Base-by-base conservation (phyloP, 2,797 vertebrate genomes). In the Dicrostonyx torquatus region DNA sequence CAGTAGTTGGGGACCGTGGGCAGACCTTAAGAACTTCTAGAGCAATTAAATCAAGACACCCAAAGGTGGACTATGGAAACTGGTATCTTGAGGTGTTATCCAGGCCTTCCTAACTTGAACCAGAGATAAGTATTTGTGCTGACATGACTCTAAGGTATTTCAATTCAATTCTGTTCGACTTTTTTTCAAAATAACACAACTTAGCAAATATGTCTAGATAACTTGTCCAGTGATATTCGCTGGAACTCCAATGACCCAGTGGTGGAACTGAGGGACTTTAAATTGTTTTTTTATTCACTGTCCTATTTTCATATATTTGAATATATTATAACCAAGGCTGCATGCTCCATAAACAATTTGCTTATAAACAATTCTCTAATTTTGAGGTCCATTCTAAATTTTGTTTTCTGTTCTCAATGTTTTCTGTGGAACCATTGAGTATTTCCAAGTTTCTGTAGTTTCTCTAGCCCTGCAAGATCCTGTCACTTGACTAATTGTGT, bases 311-410 rank as follows among this genome's bases (percentile, higher is more conserved):
- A 17, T 76, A 34, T 3, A 40, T 95, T 89, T 92, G 24, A 20
- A 62, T 66, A 53, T 66, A 34, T 89, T 89, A 40, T 82, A 48
- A 37, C 6, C 84, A 40, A 91, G 37, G 3, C 20, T 78, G 2
- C 48, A 70, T 73, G 77, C 34, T 79, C 70, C 40, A 60, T 26
- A 45, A n/a, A 76, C 24, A 15, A 70, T 75, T 86, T 75, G 58
- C 58, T 4, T 78, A 29, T 66, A 93, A 78, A 79, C 2, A 48
- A 88, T 70, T 88, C 10, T 85, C 31, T 84, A 79, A 53, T 95
- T 91, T 89, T 55, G 34, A 58, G 89, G 91, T 91, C 43, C 50
- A 70, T 45, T 87, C 34, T 72, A 73, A 73, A 62, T 87, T 87
- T 94, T 82, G 2, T 68, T 83, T 66, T 90, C 60, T 85, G 18